A percentile compares a stretch with the other conserved stretches of the same genome.
Conservation (phyloP, 35 echinoderm and acorn worm genomes). For the Nesometra sesokonis region DNA sequence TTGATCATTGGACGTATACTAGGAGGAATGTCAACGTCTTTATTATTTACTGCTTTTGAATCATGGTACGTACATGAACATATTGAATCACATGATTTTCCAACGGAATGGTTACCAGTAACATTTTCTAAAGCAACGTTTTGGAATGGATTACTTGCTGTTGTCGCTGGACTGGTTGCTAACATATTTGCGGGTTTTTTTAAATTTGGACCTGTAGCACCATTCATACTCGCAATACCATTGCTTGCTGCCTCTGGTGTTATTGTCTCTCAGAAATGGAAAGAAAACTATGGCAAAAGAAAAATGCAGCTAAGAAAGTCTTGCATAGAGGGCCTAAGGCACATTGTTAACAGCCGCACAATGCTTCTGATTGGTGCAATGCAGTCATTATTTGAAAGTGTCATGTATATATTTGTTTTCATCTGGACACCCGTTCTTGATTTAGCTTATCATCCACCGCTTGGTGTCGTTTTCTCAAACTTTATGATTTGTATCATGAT, state of each 20-base stretch:
- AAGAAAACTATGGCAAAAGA: constrained; percentile 76
- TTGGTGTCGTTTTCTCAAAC: constrained; percentile 79
- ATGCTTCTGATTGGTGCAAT: constrained; percentile 86
- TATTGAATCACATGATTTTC: constrained; percentile 85
- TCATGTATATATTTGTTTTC: constrained; percentile 99
- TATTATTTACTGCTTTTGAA: constrained; percentile 92
- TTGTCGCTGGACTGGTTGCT: constrained; percentile 67
- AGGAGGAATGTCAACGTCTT: constrained; percentile 80
- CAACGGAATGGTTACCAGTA: constrained; percentile 79
- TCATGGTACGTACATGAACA: constrained; percentile 97
- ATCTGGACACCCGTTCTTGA: constrained; percentile 90
- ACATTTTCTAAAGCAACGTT: constrained; percentile 83
- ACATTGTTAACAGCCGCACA: constrained; percentile 42
- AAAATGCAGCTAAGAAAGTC: constrained; percentile 58
- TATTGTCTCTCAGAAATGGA: constrained; percentile 61
- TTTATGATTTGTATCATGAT: constrained; percentile 99
- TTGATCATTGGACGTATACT: constrained; percentile 78
- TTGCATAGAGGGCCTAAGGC: constrained; percentile 62
- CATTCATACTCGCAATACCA: constrained; percentile 88
- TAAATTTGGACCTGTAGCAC: constrained; percentile 61
- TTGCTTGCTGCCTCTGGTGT: constrained; percentile 68
- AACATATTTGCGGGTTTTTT: constrained; percentile 67
- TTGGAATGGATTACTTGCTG: constrained; percentile 89
- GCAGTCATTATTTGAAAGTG: constrained; percentile 92
- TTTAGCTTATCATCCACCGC: constrained; percentile 29